phyloP scores from a whole-genome alignment of 2,888 invertebrate species.

The Homarus gammarus region DNA sequence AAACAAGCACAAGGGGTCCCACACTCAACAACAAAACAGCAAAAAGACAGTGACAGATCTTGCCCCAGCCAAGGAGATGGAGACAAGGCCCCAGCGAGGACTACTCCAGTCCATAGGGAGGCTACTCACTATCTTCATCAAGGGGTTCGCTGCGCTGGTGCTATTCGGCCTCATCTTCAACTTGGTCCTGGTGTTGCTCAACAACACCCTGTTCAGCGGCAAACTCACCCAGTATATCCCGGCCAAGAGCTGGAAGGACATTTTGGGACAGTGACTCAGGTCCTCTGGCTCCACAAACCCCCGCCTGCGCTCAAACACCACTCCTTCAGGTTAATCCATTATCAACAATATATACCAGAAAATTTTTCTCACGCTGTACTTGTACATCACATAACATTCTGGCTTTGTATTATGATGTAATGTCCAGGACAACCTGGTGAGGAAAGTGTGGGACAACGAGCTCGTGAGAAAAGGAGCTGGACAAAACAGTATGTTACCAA shows the following conservation, averaged over 20 bases:
- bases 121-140: constrained; percentile 21
- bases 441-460: too few relatives aligned
- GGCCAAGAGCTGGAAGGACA: constrained; percentile 17
- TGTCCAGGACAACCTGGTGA: too few relatives aligned
- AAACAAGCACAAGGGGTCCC: not conserved
- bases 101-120: constrained; percentile 7
- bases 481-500: too few relatives aligned
- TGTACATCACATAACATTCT: too few relatives aligned
- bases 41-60: not conserved
- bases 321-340: not conserved
- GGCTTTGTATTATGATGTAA: too few relatives aligned
- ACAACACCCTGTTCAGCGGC: constrained; percentile 29
- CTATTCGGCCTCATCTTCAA: constrained; percentile 40
- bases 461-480: too few relatives aligned
- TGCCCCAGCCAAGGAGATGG: not conserved
- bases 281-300: not conserved
- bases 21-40: not conserved
- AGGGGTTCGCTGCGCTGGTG: constrained; percentile 38
- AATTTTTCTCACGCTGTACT: too few relatives aligned
- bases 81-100: not conserved
- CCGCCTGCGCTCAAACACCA: not conserved
- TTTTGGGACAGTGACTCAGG: not conserved
- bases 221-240: constrained; percentile 23
- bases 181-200: constrained; percentile 25
- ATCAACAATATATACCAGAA: not conserved